These are phyloP conservation scores for Polyodon spathula DNA, from an alignment of 2,113 vertebrate species.

Conservation along the genomic window DNA sequence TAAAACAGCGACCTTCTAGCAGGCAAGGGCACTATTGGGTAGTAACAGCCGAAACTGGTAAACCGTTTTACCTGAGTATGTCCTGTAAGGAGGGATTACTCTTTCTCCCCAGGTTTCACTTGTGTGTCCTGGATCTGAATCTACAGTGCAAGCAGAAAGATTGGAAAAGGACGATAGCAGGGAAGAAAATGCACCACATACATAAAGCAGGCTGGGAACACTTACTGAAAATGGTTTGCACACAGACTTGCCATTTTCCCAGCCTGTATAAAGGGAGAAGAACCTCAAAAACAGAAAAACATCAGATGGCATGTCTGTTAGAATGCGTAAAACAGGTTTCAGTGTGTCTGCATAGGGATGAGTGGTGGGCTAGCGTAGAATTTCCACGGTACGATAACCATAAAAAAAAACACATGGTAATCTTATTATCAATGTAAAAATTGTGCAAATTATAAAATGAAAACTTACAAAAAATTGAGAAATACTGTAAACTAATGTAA, in stretches of 20 bases:
- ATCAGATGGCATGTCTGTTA: neutral
- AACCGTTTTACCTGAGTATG: constrained; percentile 77
- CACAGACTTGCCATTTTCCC: neutral
- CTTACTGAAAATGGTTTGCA: constrained; percentile 11
- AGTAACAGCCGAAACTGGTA: constrained; percentile 25
- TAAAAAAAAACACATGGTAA: no score
- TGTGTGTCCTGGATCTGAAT: constrained; percentile 78
- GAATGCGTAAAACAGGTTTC: no score
- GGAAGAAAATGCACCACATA: constrained; percentile 26
- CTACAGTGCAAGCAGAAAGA: constrained; percentile 77
- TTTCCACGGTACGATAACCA: no score
- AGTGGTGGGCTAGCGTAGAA: no score
- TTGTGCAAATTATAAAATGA: no score
- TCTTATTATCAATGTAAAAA: no score
- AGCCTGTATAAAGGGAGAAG: neutral
- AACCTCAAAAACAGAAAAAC: neutral
- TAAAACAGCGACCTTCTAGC: no score
- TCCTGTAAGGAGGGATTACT: constrained; percentile 81
- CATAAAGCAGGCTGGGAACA: constrained; percentile 15
- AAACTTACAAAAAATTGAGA: no score
- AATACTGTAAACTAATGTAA: no score
- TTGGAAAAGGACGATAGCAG: constrained; percentile 37
- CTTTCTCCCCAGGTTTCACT: constrained; percentile 73
- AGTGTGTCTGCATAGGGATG: no score
- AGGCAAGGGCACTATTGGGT: no score